Conservation (phyloP, 2,888 invertebrate species). For the Acleris holmiana region DNA sequence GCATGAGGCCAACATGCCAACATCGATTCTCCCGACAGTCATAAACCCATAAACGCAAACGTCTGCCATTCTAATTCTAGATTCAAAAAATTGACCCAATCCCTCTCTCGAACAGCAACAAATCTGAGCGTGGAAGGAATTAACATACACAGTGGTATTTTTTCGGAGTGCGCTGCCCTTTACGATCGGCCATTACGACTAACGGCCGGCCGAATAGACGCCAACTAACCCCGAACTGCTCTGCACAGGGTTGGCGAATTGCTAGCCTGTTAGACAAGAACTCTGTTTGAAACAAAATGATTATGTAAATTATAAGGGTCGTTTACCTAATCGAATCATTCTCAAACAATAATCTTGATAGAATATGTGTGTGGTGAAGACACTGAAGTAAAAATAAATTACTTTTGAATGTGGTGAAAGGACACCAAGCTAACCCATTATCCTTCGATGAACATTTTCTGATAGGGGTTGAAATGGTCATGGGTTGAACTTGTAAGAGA, state of each 20-base stretch:
- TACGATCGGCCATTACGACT: constrained; percentile 68
- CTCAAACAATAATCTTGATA: no score
- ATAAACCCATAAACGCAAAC: constrained; percentile 11
- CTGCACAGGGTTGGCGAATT: constrained; percentile 21
- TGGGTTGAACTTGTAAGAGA: no score
- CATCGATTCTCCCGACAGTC: neutral
- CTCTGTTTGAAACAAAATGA: no score
- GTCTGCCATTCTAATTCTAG: constrained; percentile 13
- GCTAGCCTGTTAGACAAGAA: neutral
- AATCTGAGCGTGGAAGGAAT: constrained; percentile 53
- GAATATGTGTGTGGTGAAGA: no score
- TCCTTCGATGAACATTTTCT: no score
- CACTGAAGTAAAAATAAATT: no score
- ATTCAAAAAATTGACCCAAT: constrained; percentile 27
- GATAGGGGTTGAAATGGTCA: no score
- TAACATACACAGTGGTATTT: constrained; percentile 67
- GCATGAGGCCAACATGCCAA: no score
- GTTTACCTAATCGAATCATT: no score
- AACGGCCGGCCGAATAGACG: constrained; percentile 58
- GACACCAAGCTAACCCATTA: no score
- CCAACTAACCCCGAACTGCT: constrained; percentile 52
- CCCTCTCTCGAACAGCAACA: constrained; percentile 20
- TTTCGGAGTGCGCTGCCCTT: constrained; percentile 60
- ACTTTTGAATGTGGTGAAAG: no score
- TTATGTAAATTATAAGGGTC: no score